These are phyloP conservation scores for Chaetodon auriga DNA, from an alignment of 2,113 vertebrate species.

Conservation along the genomic window DNA sequence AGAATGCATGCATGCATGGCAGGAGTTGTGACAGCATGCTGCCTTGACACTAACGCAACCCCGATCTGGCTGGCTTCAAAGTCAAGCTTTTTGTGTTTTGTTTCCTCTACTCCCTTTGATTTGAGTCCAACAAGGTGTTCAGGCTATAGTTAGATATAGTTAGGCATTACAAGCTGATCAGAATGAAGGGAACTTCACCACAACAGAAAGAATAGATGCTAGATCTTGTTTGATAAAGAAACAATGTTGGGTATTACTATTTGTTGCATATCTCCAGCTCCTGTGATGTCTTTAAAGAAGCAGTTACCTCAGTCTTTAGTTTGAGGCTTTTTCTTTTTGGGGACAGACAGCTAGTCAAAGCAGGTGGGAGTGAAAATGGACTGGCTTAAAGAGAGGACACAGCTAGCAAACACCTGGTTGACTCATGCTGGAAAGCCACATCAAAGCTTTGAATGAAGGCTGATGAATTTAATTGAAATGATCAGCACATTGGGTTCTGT, in stretches of 20 bases:
- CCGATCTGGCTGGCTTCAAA: not conserved
- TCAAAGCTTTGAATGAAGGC: not conserved
- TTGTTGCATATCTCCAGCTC: not conserved
- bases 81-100: not conserved
- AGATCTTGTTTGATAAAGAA: no score
- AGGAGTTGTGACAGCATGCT: no score
- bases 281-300: not conserved
- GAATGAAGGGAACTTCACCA: not conserved
- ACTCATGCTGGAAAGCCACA: not conserved
- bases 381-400: not conserved
- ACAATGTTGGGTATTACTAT: not conserved
- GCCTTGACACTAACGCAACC: not conserved
- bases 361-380: constrained; percentile 1
- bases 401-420: constrained; percentile 4
- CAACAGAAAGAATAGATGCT: not conserved
- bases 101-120: not conserved
- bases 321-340: not conserved
- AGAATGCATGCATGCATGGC: no score
- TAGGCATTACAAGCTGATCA: not conserved
- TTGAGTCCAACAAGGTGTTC: not conserved
- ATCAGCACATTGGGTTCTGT: not conserved
- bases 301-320: constrained; percentile 18
- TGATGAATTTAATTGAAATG: not conserved
- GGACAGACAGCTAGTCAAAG: constrained; percentile 7
- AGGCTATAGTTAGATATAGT: not conserved